phyloP scores from a whole-genome alignment of 2,113 vertebrate genomes.

The Dendropsophus ebraccatus region DNA sequence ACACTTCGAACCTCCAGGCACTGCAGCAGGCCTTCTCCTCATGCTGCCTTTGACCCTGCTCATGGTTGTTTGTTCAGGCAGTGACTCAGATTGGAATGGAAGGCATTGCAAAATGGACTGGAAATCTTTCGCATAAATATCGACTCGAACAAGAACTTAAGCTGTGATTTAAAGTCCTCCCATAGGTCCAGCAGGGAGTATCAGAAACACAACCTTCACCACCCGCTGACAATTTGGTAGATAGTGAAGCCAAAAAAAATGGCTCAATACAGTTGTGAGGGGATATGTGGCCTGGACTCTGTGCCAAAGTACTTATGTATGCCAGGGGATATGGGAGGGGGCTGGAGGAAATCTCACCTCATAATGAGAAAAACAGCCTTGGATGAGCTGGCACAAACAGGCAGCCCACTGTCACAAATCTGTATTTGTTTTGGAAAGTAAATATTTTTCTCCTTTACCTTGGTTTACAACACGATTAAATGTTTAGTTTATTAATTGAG shows the following conservation, averaged over 20 bases:
- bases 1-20: background rate
- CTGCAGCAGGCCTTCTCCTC: constrained; percentile 38
- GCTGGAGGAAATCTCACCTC: constrained; percentile 55
- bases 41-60: constrained; percentile 53
- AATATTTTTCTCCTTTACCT: constrained; percentile 40
- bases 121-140: constrained; percentile 41
- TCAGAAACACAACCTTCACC: constrained; percentile 51
- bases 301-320: constrained; percentile 44
- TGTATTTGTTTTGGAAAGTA: constrained; percentile 55
- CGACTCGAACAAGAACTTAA: constrained; percentile 34
- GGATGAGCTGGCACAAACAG: constrained; percentile 54
- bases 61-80: constrained; percentile 25
- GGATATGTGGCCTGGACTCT: constrained; percentile 41
- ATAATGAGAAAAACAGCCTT: constrained; percentile 54
- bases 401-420: constrained; percentile 47
- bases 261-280: constrained; percentile 50
- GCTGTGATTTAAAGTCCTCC: constrained; percentile 35
- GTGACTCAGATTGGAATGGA: constrained; percentile 35
- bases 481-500: constrained; percentile 28
- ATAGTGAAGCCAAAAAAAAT: constrained; percentile 43
- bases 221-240: constrained; percentile 54
- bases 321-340: constrained; percentile 52
- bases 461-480: constrained; percentile 35
- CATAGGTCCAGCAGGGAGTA: constrained; percentile 50
- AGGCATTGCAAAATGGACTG: constrained; percentile 12